These are phyloP conservation scores for Zaprionus bogoriensis DNA, from an alignment of 2,888 invertebrate species.

Conservation along the genomic window DNA sequence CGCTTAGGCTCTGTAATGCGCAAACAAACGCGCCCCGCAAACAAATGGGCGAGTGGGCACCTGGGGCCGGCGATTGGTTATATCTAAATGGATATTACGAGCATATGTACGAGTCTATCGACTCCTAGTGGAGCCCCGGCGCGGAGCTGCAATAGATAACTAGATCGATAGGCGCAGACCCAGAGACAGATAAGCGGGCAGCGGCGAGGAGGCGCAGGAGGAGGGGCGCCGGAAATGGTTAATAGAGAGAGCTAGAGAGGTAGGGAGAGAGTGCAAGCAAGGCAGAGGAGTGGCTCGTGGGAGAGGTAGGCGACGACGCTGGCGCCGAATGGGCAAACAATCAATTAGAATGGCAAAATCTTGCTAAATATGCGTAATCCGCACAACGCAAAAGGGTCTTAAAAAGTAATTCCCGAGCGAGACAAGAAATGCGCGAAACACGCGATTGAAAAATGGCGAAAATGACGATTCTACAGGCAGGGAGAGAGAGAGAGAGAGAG, in stretches of 20 bases:
- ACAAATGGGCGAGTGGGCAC: conserved; percentile 35
- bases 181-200: conserved; percentile 55
- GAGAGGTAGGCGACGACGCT: conserved; percentile 15
- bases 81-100: conserved; percentile 75
- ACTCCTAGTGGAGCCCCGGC: conserved; percentile 39
- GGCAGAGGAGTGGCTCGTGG: background rate
- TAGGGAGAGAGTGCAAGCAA: background rate
- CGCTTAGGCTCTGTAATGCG: conserved; percentile 74
- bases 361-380: conserved; percentile 76
- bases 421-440: conserved; percentile 39
- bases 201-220: background rate
- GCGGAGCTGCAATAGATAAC: conserved; percentile 62
- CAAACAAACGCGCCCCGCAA: conserved; percentile 64
- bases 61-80: conserved; percentile 53
- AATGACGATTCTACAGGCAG: conserved; percentile 15
- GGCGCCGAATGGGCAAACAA: conserved; percentile 61
- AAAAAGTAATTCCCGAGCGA: conserved; percentile 68
- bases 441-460: conserved; percentile 40
- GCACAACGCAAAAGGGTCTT: conserved; percentile 66
- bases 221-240: background rate
- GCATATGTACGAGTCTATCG: conserved; percentile 52
- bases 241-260: background rate
- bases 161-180: conserved; percentile 70
- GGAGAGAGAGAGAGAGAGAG: no score
- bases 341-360: conserved; percentile 75